These are phyloP conservation scores for Alectura lathami DNA, from an alignment of 2,113 vertebrate species.

Conservation along the genomic window DNA sequence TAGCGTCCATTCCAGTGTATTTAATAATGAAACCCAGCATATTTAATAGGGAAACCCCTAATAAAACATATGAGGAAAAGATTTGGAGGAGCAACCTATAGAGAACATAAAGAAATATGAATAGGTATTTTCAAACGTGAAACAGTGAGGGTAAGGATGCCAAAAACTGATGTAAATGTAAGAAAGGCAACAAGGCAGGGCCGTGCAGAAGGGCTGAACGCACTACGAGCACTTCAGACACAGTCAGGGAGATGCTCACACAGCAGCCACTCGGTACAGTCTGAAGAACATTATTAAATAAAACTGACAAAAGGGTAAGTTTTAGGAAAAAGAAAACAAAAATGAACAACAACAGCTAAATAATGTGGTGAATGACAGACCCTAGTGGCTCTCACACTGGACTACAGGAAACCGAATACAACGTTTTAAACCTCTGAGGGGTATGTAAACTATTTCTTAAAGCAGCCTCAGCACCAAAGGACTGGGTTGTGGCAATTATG, in stretches of 20 bases:
- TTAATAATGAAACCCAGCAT: not conserved
- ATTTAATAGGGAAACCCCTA: not conserved
- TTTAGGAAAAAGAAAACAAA: not conserved
- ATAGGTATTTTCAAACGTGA: not conserved
- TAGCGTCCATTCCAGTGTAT: not conserved
- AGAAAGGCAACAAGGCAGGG: not conserved
- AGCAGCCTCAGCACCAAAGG: not conserved
- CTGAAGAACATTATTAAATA: not conserved
- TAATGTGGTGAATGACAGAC: not conserved
- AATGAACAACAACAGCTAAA: not conserved
- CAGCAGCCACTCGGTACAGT: not conserved
- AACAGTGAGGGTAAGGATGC: not conserved
- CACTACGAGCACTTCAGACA: not conserved
- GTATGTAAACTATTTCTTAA: not conserved
- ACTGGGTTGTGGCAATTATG: not conserved
- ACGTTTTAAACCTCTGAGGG: not conserved
- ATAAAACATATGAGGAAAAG: not conserved
- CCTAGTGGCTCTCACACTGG: not conserved
- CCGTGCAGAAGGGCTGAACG: not conserved
- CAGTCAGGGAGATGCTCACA: not conserved
- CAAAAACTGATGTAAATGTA: not conserved
- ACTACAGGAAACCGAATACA: not conserved
- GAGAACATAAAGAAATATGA: not conserved
- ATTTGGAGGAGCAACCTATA: not conserved
- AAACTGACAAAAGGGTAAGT: not conserved